These are phyloP conservation scores for Aurelia aurita DNA, from an alignment of 30 jellyfish, hydroid and myxozoan genomes.

Conservation along the genomic window DNA sequence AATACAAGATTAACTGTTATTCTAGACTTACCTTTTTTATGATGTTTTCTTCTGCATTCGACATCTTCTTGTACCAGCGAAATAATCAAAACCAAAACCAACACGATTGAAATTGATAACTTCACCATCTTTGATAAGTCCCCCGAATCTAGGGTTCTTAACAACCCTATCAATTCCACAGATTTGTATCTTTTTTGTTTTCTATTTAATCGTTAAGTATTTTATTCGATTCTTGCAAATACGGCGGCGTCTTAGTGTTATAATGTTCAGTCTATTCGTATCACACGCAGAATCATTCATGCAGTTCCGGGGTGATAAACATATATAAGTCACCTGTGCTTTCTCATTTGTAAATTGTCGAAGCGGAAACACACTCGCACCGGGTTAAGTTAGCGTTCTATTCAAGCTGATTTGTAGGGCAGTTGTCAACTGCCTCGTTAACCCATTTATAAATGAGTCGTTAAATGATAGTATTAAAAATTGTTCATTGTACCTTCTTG, in stretches of 20 bases:
- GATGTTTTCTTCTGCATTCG: conserved; percentile 28
- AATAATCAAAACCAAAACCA: neutral
- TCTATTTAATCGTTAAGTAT: neutral
- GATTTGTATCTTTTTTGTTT: neutral
- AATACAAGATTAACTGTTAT: neutral
- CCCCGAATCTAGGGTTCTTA: conserved; percentile 34
- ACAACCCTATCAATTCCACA: neutral
- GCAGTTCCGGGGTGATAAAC: conserved; percentile 63
- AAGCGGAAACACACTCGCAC: conserved; percentile 54
- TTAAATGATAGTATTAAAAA: too few relatives aligned
- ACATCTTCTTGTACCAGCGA: neutral
- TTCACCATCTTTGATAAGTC: conserved; percentile 4
- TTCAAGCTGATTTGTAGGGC: too few relatives aligned
- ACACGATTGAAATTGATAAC: neutral
- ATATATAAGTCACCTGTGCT: conserved; percentile 47
- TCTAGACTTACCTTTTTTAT: conserved; percentile 17
- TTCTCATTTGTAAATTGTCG: conserved; percentile 18
- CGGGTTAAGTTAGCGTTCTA: neutral
- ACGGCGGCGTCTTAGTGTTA: conserved; percentile 10
- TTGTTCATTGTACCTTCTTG: too few relatives aligned
- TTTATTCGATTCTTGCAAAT: neutral
- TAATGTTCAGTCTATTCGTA: neutral
- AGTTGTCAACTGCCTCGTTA: too few relatives aligned
- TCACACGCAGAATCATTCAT: neutral
- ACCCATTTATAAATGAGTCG: too few relatives aligned